Evolutionary conservation across 2,888 invertebrate genomes (phyloP), one percentile per base, ranked within the genome.

Genomic region (Andricus curvator): DNA sequence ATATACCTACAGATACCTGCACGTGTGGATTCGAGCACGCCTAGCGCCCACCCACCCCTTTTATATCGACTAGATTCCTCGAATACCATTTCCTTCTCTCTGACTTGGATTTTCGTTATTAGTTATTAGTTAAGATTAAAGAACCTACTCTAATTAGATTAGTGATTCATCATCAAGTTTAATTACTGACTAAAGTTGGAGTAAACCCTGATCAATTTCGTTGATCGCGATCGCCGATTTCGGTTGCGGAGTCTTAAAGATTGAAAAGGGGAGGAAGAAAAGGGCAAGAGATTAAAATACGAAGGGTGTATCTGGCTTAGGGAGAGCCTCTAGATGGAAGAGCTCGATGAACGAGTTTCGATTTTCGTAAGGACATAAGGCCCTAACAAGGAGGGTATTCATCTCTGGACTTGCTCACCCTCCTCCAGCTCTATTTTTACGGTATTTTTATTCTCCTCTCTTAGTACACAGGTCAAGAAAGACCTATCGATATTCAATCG

Each of bases 1-100:
- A 56, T 82, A 37, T 78, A 70, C 79, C 78, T 84, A 82, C 84
- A 84, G 83, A 84, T 82, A 84, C 78, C 78, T 78, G 79, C 80
- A 81, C 80, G 68, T 82, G 77, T 76, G 78, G 60, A 84, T 77
- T 83, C 85, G 84, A 82, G 83, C 85, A 88, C 87, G 86, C 85
- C 88, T 88, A 44, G 44, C 44, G 4, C 44, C 48, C 48, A 86
- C 85, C 87, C 87, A 88, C 87, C 86, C 84, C 84, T 81, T 85
- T 84, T 82, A 81, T 84, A 85, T 86, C 90, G 90, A 90, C 90
- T 91, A 90, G 89, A 91, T 90, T 89, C 89, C 88, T 84, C 83
- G 87, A 86, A 88, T 88, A 84, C 83, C 87, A 37, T 41, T 41
- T 68, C 22, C 60, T 48, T 41, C 6, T 62, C 56, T 41, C 65